Conservation (phyloP, 2,113 vertebrate genomes). For the Uria aalge region DNA sequence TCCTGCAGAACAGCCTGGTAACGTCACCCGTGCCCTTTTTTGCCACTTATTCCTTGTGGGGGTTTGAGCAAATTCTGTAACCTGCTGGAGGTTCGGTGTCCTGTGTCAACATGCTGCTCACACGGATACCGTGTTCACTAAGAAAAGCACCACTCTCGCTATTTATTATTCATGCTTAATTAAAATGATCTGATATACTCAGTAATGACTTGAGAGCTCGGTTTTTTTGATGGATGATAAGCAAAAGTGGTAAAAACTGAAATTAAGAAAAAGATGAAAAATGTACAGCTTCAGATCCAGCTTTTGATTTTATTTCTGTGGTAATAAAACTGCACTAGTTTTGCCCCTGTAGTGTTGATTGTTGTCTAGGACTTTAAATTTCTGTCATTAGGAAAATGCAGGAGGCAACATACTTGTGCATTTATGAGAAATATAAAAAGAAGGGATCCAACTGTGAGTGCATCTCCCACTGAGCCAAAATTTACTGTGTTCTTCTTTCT, state of each 20-base stretch:
- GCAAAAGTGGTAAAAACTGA: constrained; percentile 36
- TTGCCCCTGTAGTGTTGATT: constrained; percentile 64
- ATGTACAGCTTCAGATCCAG: constrained; percentile 21
- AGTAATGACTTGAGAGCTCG: neutral
- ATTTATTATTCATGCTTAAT: neutral
- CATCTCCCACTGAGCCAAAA: constrained; percentile 47
- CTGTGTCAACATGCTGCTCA: neutral
- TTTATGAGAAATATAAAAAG: constrained; percentile 60
- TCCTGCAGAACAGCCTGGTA: neutral
- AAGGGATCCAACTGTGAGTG: constrained; percentile 30
- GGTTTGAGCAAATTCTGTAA: neutral
- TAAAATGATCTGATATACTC: neutral
- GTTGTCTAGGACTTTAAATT: constrained; percentile 62
- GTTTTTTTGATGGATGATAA: neutral
- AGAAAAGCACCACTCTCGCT: neutral
- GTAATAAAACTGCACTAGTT: constrained; percentile 44
- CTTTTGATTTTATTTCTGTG: constrained; percentile 39
- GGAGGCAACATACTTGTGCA: constrained; percentile 34
- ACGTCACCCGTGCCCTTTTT: neutral
- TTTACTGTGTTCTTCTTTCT: constrained; percentile 49
- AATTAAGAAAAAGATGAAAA: constrained; percentile 54
- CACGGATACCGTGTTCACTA: neutral
- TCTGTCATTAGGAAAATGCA: constrained; percentile 67
- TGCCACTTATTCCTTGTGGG: neutral
- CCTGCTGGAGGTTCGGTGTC: neutral